These are phyloP conservation scores for Crambe crambe DNA, from an alignment of 37 sponge, comb jelly and placozoan species.

Conservation along the genomic window DNA sequence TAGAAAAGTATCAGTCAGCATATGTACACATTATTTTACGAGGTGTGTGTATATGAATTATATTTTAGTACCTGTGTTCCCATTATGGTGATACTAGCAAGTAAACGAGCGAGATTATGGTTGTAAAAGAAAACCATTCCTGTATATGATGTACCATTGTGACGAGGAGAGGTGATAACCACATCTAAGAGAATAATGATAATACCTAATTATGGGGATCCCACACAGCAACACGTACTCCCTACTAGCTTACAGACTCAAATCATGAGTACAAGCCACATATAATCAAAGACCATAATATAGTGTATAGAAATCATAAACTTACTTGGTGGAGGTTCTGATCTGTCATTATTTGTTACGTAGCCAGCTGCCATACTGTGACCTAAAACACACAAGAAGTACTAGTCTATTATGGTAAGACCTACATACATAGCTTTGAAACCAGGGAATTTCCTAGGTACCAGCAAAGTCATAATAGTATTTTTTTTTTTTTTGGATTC, in stretches of 20 bases:
- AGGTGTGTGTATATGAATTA: neutral
- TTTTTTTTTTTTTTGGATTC: no score
- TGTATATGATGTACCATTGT: neutral
- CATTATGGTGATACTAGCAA: neutral
- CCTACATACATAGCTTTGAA: no score
- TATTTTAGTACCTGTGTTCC: neutral
- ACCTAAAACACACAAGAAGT: no score
- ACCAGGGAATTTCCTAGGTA: no score
- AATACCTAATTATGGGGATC: neutral
- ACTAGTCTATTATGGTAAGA: no score
- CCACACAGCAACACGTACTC: neutral
- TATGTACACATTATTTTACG: neutral
- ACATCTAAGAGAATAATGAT: neutral
- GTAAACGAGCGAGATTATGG: no score
- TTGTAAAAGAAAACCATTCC: neutral
- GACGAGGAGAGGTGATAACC: neutral
- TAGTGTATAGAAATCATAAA: no score
- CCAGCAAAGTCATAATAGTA: no score
- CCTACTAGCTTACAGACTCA: neutral
- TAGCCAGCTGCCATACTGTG: neutral
- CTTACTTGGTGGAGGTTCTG: neutral
- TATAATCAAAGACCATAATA: no score
- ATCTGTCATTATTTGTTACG: neutral
- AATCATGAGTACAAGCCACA: neutral
- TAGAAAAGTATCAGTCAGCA: no score